phyloP scores from a whole-genome alignment of 1,140 invertebrate genomes.

The Steinernema khuongi region DNA sequence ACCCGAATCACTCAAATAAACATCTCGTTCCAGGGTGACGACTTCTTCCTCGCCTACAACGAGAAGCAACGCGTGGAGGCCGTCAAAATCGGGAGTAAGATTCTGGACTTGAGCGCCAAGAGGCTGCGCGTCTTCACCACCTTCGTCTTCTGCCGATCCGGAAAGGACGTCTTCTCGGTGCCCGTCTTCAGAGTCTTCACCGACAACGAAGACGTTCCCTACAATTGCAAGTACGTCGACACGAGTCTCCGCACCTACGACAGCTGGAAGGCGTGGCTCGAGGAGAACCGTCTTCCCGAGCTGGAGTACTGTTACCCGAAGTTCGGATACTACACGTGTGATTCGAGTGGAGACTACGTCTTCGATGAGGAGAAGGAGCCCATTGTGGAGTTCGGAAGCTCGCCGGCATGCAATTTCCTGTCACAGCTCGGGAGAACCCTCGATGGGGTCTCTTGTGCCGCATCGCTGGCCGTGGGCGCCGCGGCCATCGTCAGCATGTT shows the following conservation, averaged over 20 bases:
- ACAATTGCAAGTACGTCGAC: slow-evolving; percentile 17
- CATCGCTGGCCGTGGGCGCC: background rate
- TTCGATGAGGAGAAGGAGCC: background rate
- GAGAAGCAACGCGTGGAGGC: background rate
- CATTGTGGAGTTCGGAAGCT: slow-evolving; percentile 2
- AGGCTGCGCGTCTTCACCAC: background rate
- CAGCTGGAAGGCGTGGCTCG: slow-evolving; percentile 13
- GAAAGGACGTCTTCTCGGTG: background rate
- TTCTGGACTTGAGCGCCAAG: background rate
- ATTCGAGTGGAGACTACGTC: background rate
- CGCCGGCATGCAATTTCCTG: background rate
- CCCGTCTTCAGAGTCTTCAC: background rate
- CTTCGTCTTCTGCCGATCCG: slow-evolving; percentile 19
- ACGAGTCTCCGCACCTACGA: slow-evolving; percentile 1
- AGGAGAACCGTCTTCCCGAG: slow-evolving; percentile 18
- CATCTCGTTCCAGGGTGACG: too few relatives aligned
- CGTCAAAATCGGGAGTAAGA: background rate
- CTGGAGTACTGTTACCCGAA: slow-evolving; percentile 23
- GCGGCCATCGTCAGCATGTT: slow-evolving; percentile 18
- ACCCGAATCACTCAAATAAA: too few relatives aligned
- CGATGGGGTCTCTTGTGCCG: background rate
- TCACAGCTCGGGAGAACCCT: background rate
- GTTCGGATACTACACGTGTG: slow-evolving; percentile 19
- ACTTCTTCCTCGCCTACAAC: slow-evolving; percentile 7
- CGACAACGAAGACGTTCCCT: background rate